Evolutionary conservation across 2,888 invertebrate species (phyloP).

Genomic region (Nycteola revayana): DNA sequence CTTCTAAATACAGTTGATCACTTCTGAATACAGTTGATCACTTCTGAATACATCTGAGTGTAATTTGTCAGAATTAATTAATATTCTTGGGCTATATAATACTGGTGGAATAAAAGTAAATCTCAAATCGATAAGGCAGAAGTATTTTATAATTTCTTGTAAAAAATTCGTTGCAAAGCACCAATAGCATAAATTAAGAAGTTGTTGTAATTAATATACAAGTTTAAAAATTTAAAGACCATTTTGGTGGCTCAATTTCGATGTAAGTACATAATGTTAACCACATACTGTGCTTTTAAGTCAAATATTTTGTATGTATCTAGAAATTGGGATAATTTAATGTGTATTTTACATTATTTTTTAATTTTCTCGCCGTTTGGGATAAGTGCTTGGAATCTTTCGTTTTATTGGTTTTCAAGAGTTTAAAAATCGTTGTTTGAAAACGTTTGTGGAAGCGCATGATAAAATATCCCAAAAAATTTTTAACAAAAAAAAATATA

Average conservation of each 20-base stretch:
- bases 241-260: conserved; percentile 55
- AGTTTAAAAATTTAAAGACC: conserved; percentile 38
- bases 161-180: conserved; percentile 40
- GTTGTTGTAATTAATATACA: conserved; percentile 41
- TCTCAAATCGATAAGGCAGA: conserved; percentile 1
- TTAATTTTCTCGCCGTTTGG: conserved; percentile 6
- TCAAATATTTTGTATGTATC: conserved; percentile 35
- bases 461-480: conserved; percentile 50
- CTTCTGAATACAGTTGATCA: too few relatives aligned
- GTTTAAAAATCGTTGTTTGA: conserved; percentile 6
- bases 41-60: too few relatives aligned
- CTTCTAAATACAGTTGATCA: too few relatives aligned
- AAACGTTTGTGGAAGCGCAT: conserved; percentile 7
- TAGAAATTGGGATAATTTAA: conserved; percentile 41
- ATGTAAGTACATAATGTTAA: conserved; percentile 45
- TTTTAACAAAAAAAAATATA: conserved; percentile 33
- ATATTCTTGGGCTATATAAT: too few relatives aligned
- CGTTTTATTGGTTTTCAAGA: conserved; percentile 7
- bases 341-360: conserved; percentile 10
- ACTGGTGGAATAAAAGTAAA: too few relatives aligned
- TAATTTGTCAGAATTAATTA: too few relatives aligned
- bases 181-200: conserved; percentile 35
- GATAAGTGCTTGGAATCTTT: too few relatives aligned
- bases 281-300: conserved; percentile 42
- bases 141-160: background rate